Conservation (phyloP, 2,888 invertebrate species). For the Eucera pruinosa region DNA sequence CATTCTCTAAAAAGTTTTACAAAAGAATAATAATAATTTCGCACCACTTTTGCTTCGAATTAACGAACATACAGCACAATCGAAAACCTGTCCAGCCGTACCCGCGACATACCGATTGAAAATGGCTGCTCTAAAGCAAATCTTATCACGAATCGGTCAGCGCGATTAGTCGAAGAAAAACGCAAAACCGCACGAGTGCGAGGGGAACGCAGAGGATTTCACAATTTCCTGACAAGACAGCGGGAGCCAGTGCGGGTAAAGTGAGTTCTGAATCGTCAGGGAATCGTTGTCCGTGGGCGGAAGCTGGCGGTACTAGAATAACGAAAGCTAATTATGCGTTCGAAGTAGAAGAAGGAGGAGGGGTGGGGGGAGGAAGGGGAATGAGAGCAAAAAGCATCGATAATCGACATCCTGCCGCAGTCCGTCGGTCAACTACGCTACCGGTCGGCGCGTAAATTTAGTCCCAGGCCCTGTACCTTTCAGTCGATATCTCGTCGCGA, state of each 20-base stretch:
- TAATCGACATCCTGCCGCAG: slow-evolving; percentile 82
- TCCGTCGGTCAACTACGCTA: slow-evolving; percentile 73
- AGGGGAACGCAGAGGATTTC: slow-evolving; percentile 43
- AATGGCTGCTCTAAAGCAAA: background rate
- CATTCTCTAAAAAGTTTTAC: too few relatives aligned
- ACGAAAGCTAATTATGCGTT: slow-evolving; percentile 83
- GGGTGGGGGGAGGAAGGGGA: too few relatives aligned
- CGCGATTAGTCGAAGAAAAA: slow-evolving; percentile 2
- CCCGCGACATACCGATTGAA: too few relatives aligned
- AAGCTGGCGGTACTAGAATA: slow-evolving; percentile 79
- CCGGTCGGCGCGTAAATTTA: slow-evolving; percentile 66
- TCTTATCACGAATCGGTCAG: background rate
- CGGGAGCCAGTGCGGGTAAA: background rate
- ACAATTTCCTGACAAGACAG: slow-evolving; percentile 32
- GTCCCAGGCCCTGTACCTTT: slow-evolving; percentile 43
- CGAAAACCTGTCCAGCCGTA: too few relatives aligned
- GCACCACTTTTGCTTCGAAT: too few relatives aligned
- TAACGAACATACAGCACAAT: too few relatives aligned
- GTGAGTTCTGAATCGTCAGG: slow-evolving; percentile 38
- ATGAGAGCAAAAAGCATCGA: slow-evolving; percentile 81
- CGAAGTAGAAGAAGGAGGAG: slow-evolving; percentile 72
- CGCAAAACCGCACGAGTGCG: slow-evolving; percentile 42
- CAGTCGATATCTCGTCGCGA: too few relatives aligned
- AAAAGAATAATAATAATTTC: too few relatives aligned
- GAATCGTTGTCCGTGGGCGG: slow-evolving; percentile 70